Conservation (phyloP, 2,797 vertebrate genomes). For the Phaenicophaeus curvirostris region DNA sequence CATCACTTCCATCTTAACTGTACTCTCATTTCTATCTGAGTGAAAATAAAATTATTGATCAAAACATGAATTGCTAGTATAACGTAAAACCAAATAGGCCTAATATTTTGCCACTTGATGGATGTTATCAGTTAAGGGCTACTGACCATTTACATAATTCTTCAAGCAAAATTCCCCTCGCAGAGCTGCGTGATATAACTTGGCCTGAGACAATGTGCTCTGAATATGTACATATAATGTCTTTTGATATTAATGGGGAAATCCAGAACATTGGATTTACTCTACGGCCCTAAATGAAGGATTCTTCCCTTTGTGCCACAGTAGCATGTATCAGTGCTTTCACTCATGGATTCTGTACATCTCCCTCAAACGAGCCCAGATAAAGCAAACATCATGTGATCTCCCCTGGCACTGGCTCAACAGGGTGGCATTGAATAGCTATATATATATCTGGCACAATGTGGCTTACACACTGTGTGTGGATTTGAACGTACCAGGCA, state of each 20-base stretch:
- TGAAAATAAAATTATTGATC: not conserved
- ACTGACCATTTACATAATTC: not conserved
- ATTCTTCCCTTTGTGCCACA: slow-evolving; percentile 59
- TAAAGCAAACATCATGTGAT: slow-evolving; percentile 40
- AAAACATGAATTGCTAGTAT: not conserved
- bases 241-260: not conserved
- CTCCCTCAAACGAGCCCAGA: slow-evolving; percentile 61
- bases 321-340: slow-evolving; percentile 47
- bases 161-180: not conserved
- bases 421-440: slow-evolving; percentile 54
- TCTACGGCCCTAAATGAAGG: slow-evolving; percentile 37
- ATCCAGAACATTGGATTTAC: slow-evolving; percentile 22
- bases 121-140: not conserved
- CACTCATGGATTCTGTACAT: slow-evolving; percentile 60
- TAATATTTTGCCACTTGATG: not conserved
- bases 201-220: not conserved
- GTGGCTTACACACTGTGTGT: not conserved
- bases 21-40: not conserved
- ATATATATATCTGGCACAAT: slow-evolving; percentile 67
- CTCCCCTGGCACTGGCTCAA: slow-evolving; percentile 55
- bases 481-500: not conserved
- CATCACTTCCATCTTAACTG: not conserved
- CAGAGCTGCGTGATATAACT: not conserved
- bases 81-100: not conserved
- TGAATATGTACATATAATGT: not conserved